These are phyloP conservation scores for Disparrhopalites patrizii DNA, from an alignment of 2,888 invertebrate genomes.

Conservation along the genomic window DNA sequence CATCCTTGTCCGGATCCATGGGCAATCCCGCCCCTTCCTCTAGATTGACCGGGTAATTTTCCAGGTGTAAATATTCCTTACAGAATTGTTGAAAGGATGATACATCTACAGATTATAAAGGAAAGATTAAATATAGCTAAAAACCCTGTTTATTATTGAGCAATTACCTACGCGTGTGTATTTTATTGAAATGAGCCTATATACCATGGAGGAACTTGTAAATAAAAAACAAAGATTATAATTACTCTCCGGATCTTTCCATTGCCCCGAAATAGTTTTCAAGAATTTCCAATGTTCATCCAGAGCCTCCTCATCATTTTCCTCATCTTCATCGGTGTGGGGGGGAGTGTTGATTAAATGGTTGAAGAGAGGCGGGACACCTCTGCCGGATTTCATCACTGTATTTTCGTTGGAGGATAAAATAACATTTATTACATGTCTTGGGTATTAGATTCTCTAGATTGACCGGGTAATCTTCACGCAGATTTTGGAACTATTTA, in stretches of 20 bases:
- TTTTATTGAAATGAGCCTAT: no score
- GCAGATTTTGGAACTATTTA: no score
- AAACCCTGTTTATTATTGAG: not conserved
- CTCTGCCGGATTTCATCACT: slow-evolving; percentile 13
- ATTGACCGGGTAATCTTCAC: no score
- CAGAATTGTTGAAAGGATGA: slow-evolving; percentile 12
- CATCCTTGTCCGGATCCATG: not conserved
- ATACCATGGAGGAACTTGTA: no score
- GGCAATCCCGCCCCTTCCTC: not conserved
- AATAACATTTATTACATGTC: not conserved
- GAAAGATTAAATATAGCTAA: not conserved
- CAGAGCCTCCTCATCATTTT: slow-evolving; percentile 1
- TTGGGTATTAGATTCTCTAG: not conserved
- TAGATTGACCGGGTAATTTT: not conserved
- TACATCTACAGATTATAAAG: slow-evolving; percentile 6
- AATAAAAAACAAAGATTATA: no score
- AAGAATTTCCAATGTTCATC: slow-evolving; percentile 15
- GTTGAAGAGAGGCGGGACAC: slow-evolving; percentile 13
- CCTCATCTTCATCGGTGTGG: not conserved
- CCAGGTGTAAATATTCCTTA: not conserved
- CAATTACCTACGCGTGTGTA: not conserved
- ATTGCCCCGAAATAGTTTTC: not conserved
- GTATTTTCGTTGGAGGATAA: not conserved
- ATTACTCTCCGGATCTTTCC: not conserved
- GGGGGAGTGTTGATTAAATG: slow-evolving; percentile 19